These are phyloP conservation scores for Junonia oenone DNA, from an alignment of 2,888 invertebrate species.

Conservation along the genomic window DNA sequence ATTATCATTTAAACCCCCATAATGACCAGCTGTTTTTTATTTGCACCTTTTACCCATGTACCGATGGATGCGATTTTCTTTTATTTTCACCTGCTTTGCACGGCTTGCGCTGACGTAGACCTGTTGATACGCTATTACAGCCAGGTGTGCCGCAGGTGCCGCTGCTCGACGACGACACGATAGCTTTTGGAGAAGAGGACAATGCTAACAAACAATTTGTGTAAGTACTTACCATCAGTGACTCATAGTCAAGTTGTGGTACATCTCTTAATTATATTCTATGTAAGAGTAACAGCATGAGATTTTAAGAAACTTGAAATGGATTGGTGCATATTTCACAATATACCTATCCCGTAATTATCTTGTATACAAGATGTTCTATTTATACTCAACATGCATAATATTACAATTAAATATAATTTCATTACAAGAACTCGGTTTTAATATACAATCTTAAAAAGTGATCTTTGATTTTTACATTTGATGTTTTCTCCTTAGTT, in stretches of 20 bases:
- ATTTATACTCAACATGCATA: too few species aligned
- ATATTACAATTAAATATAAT: too few species aligned
- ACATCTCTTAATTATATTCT: too few species aligned
- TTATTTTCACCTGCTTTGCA: constrained; percentile 54
- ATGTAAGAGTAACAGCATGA: too few species aligned
- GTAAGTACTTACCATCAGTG: constrained; percentile 44
- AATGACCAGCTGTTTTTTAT: constrained; percentile 34
- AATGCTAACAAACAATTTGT: constrained; percentile 72
- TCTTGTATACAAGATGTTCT: too few species aligned
- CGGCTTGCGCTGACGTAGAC: constrained; percentile 69
- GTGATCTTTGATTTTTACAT: too few species aligned
- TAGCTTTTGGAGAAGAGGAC: constrained; percentile 93
- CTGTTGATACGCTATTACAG: constrained; percentile 63
- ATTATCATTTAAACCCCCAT: neutral
- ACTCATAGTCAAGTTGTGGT: neutral
- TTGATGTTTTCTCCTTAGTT: too few species aligned
- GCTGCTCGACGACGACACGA: constrained; percentile 90
- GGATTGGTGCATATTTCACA: too few species aligned
- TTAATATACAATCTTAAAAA: too few species aligned
- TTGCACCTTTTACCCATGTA: constrained; percentile 33
- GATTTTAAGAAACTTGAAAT: too few species aligned
- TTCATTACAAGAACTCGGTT: too few species aligned
- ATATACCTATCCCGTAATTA: too few species aligned
- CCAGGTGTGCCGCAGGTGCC: constrained; percentile 86
- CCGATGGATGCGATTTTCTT: neutral